A percentile compares a stretch with the other conserved stretches of the same genome.
phyloP scores from a whole-genome alignment of 1,140 invertebrate genomes.

The Stenopsyche tienmushanensis region DNA sequence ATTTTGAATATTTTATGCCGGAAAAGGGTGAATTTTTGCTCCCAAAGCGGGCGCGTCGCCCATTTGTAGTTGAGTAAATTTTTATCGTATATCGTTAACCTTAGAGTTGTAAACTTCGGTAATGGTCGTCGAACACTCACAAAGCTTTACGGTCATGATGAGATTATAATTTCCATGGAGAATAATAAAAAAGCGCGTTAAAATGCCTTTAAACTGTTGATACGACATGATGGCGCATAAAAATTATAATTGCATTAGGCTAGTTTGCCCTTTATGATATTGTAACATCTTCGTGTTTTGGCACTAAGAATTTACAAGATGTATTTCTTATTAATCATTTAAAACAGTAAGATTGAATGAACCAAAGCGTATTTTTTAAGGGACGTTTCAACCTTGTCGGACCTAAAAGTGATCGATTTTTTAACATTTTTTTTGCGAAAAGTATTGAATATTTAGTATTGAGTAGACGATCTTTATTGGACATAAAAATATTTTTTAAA shows the following conservation, averaged over 20 bases:
- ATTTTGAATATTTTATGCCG: neutral
- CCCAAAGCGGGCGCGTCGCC: neutral
- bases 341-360: too few relatives aligned
- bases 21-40: neutral
- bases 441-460: too few relatives aligned
- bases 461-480: too few relatives aligned
- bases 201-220: constrained; percentile 9
- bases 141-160: constrained; percentile 18
- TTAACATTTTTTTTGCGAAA: too few relatives aligned
- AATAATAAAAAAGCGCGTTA: neutral
- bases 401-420: too few relatives aligned
- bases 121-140: constrained; percentile 7
- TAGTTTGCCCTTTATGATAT: too few relatives aligned
- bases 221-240: constrained; percentile 2
- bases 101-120: constrained; percentile 14
- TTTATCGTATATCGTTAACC: constrained; percentile 27
- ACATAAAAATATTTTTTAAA: too few relatives aligned
- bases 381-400: too few relatives aligned
- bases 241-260: constrained; percentile 4
- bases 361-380: too few relatives aligned
- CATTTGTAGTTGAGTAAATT: constrained; percentile 9
- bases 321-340: too few relatives aligned
- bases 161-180: constrained; percentile 13
- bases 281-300: too few relatives aligned
- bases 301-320: too few relatives aligned